These are phyloP conservation scores for Bombus fervidus DNA, from an alignment of 1,140 invertebrate genomes.

Conservation along the genomic window DNA sequence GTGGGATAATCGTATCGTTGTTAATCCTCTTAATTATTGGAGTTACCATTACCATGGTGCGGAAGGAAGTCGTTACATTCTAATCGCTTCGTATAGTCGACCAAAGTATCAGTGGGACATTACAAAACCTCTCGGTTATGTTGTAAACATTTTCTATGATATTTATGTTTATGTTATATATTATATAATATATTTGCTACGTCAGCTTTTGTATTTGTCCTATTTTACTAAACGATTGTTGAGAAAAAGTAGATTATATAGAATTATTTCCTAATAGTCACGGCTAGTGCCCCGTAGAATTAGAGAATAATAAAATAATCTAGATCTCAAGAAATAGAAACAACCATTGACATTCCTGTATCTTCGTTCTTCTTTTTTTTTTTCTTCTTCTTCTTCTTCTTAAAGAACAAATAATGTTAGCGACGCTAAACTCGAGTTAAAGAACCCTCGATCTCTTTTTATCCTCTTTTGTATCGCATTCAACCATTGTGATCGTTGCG, in stretches of 20 bases:
- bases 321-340: not conserved
- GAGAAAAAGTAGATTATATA: not conserved
- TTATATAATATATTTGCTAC: slow-evolving; percentile 41
- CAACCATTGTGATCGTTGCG: slow-evolving; percentile 8
- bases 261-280: not conserved
- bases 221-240: slow-evolving; percentile 28
- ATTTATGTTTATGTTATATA: slow-evolving; percentile 42
- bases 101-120: slow-evolving; percentile 47
- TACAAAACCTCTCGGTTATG: slow-evolving; percentile 51
- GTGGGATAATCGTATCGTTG: slow-evolving; percentile 73
- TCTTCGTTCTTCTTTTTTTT: too few relatives aligned
- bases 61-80: slow-evolving; percentile 48
- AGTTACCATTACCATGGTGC: slow-evolving; percentile 58
- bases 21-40: slow-evolving; percentile 72
- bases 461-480: slow-evolving; percentile 20
- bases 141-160: slow-evolving; percentile 49
- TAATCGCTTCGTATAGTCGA: slow-evolving; percentile 43
- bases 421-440: not conserved
- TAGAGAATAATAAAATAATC: not conserved
- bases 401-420: not conserved
- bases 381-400: not conserved
- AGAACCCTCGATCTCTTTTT: slow-evolving; percentile 1
- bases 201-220: slow-evolving; percentile 44
- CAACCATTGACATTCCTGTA: not conserved
- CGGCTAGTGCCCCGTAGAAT: not conserved